Conservation (phyloP, 2,797 vertebrate genomes). For the Denticeps clupeoides region DNA sequence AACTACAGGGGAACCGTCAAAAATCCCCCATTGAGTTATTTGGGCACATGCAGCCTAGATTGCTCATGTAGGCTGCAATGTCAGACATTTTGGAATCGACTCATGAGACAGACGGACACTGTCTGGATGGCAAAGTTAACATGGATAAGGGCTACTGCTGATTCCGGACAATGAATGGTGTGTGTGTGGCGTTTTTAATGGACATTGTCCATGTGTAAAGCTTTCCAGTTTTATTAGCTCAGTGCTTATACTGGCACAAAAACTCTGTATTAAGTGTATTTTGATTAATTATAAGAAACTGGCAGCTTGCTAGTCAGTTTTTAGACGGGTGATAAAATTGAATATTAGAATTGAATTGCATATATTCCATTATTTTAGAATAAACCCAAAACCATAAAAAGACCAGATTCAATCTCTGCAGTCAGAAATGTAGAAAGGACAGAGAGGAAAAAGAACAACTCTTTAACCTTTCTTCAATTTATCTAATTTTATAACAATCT, state of each 20-base stretch:
- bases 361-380: neutral
- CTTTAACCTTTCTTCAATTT: neutral
- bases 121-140: constrained; percentile 18
- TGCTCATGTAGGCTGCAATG: constrained; percentile 9
- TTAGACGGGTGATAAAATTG: neutral
- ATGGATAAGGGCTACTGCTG: constrained; percentile 12
- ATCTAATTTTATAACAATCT: neutral
- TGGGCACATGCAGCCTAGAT: constrained; percentile 17
- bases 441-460: neutral
- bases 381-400: neutral
- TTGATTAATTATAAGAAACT: neutral
- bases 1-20: constrained; percentile 8
- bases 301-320: neutral
- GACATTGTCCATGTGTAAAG: constrained; percentile 8
- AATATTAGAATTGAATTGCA: neutral
- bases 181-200: too few relatives aligned
- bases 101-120: constrained; percentile 6
- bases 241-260: neutral
- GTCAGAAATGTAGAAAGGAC: constrained; percentile 15
- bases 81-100: constrained; percentile 1
- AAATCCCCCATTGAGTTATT: constrained; percentile 16
- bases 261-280: neutral
- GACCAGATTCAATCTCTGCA: constrained; percentile 32
- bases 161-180: too few relatives aligned
- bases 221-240: neutral